Conservation (phyloP, 2,888 invertebrate genomes). For the Tyria jacobaeae region DNA sequence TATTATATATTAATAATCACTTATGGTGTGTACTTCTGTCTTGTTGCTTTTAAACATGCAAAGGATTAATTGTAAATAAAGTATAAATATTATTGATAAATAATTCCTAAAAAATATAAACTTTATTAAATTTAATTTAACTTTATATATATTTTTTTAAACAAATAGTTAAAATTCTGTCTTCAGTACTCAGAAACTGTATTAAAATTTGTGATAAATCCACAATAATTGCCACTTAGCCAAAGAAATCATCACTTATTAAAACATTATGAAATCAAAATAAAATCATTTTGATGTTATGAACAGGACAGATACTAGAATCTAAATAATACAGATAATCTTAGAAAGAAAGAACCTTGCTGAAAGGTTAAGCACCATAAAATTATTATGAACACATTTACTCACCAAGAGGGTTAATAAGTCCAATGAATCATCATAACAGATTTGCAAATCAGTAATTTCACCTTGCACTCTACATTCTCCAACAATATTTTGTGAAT, state of each 20-base stretch:
- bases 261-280: background rate
- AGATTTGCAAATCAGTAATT: slow-evolving; percentile 88
- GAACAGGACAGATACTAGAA: background rate
- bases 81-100: background rate
- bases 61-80: background rate
- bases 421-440: slow-evolving; percentile 90
- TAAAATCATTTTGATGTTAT: background rate
- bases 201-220: background rate
- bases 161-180: too few species aligned
- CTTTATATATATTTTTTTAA: too few species aligned
- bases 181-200: background rate
- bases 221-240: background rate
- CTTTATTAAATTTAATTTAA: too few species aligned
- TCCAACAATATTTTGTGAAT: slow-evolving; percentile 89
- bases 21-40: too few species aligned
- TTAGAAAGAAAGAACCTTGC: too few species aligned
- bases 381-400: slow-evolving; percentile 1
- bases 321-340: background rate
- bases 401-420: slow-evolving; percentile 80
- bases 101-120: background rate
- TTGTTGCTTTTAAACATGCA: too few species aligned
- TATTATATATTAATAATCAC: too few species aligned
- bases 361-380: background rate
- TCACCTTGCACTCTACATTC: slow-evolving; percentile 88
- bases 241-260: background rate